phyloP scores from a whole-genome alignment of 2,113 vertebrate species.

The Lipophrys pholis region DNA sequence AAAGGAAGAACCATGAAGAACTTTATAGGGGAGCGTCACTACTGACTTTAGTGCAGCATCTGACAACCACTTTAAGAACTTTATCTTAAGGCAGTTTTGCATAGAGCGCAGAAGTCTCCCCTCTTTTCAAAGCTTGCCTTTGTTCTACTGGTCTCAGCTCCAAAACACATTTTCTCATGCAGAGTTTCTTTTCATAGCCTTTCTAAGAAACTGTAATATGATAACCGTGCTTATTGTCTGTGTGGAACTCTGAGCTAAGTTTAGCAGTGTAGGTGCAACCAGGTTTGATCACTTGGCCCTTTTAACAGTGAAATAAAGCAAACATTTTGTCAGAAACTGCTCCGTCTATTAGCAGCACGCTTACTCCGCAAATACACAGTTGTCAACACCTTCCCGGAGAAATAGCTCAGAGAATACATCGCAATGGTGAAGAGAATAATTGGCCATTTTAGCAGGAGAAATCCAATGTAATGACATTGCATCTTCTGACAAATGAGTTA shows the following conservation, averaged over 20 bases:
- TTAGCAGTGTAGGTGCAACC: slow-evolving; percentile 22
- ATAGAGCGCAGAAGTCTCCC: slow-evolving; percentile 48
- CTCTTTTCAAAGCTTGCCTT: slow-evolving; percentile 41
- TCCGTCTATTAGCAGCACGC: slow-evolving; percentile 26
- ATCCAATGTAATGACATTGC: slow-evolving; percentile 22
- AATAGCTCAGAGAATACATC: slow-evolving; percentile 18
- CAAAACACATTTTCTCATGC: slow-evolving; percentile 42
- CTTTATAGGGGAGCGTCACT: slow-evolving; percentile 20
- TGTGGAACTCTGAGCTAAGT: slow-evolving; percentile 19
- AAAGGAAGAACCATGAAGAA: slow-evolving; percentile 42
- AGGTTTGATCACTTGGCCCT: slow-evolving; percentile 49
- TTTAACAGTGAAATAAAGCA: slow-evolving; percentile 46
- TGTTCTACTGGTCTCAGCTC: slow-evolving; percentile 49
- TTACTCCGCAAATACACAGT: slow-evolving; percentile 20
- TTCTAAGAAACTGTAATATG: slow-evolving; percentile 39
- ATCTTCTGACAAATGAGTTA: slow-evolving; percentile 17
- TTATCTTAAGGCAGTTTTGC: slow-evolving; percentile 70
- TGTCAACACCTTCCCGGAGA: slow-evolving; percentile 29
- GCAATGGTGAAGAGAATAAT: slow-evolving; percentile 33
- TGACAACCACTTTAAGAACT: slow-evolving; percentile 64
- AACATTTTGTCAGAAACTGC: slow-evolving; percentile 50
- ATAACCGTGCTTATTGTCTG: slow-evolving; percentile 32
- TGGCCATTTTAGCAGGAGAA: slow-evolving; percentile 38
- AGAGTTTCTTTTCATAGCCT: slow-evolving; percentile 39
- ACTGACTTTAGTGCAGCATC: slow-evolving; percentile 47